These are phyloP conservation scores for Rhynchonycteris naso DNA, from an alignment of 2,797 vertebrate genomes.

Conservation along the genomic window DNA sequence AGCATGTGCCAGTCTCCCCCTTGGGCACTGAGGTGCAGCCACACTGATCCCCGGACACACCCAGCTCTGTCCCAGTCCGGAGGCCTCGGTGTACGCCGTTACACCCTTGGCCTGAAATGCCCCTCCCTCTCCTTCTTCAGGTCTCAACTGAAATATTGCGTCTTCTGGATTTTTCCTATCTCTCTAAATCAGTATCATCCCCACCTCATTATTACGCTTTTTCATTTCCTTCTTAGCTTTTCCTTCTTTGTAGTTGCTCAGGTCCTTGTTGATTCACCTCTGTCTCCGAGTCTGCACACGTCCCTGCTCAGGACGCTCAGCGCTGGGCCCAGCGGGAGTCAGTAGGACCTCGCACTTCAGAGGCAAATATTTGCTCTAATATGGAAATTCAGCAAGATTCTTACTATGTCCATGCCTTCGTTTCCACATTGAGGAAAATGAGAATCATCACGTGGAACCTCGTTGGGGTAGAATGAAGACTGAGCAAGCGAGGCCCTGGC, in stretches of 20 bases:
- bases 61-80: not conserved
- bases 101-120: too few relatives aligned
- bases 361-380: not conserved
- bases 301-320: not conserved
- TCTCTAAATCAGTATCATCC: not conserved
- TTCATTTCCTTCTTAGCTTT: not conserved
- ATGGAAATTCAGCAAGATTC: not conserved
- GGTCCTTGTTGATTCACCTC: not conserved
- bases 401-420: not conserved
- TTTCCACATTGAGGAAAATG: not conserved
- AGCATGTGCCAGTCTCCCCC: not conserved
- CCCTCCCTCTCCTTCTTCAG: not conserved
- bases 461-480: not conserved
- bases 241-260: not conserved
- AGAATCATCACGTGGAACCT: not conserved
- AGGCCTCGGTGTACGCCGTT: rapidly evolving
- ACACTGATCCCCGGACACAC: not conserved
- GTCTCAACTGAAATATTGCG: not conserved
- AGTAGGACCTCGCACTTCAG: not conserved
- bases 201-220: not conserved
- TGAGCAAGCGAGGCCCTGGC: not conserved
- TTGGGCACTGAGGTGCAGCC: not conserved
- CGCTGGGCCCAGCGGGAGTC: not conserved
- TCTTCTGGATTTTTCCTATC: not conserved
- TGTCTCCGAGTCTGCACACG: too few relatives aligned